Percentiles rank a stretch among this genome's conserved stretches.
These are phyloP conservation scores for Agrochola lota DNA, from an alignment of 2,888 invertebrate genomes.

Conservation along the genomic window DNA sequence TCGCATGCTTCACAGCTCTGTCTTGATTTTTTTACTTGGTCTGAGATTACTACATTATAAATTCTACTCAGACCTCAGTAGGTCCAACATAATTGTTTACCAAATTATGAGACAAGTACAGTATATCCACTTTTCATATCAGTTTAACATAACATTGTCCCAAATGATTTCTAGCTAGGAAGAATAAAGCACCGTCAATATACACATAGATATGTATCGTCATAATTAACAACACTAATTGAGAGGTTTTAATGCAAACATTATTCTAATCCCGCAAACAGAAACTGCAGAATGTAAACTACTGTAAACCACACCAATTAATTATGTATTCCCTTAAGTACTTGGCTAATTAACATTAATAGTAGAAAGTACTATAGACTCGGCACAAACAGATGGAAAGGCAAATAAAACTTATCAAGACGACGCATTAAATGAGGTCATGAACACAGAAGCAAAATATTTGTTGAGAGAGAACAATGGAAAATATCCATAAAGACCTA, in stretches of 20 bases:
- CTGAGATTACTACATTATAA: not conserved
- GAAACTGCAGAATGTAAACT: conserved; percentile 44
- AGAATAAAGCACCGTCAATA: not conserved
- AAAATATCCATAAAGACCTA: conserved; percentile 49
- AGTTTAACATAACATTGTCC: not conserved
- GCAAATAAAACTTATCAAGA: conserved; percentile 72
- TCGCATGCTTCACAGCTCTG: no score
- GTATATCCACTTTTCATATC: not conserved
- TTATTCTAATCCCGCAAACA: conserved; percentile 32
- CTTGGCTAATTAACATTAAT: conserved; percentile 46
- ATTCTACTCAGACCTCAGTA: not conserved
- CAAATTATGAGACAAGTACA: not conserved
- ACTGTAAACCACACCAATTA: conserved; percentile 48
- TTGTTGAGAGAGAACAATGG: conserved; percentile 73
- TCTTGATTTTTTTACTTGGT: no score
- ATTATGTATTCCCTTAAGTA: conserved; percentile 59
- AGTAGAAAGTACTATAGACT: conserved; percentile 58
- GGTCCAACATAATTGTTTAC: not conserved
- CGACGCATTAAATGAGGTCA: conserved; percentile 70
- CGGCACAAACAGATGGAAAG: conserved; percentile 47
- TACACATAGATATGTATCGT: conserved; percentile 18
- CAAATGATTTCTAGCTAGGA: not conserved
- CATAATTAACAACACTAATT: conserved; percentile 22
- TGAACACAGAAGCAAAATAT: conserved; percentile 72
- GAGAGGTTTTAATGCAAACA: conserved; percentile 35